A percentile compares a stretch with the other conserved stretches of the same genome.
Evolutionary conservation across 2,888 invertebrate genomes (phyloP).

Genomic region (Phanerotoma sp.): DNA sequence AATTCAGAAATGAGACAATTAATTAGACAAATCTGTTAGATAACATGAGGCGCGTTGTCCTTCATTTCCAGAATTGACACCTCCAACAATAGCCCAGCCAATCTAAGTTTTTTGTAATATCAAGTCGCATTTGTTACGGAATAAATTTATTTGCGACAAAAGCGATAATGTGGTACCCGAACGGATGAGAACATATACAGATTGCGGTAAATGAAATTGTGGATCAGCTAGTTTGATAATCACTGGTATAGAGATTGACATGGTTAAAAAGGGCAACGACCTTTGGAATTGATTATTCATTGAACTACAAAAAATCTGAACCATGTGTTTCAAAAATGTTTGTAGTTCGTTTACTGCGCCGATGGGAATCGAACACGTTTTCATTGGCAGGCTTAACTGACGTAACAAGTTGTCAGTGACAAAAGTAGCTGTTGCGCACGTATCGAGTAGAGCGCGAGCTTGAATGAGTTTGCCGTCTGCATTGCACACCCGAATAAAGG

Average conservation of each 20-base stretch:
- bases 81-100: conserved; percentile 31
- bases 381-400: not conserved
- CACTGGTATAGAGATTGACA: not conserved
- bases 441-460: conserved; percentile 20
- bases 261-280: not conserved
- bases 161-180: conserved; percentile 16
- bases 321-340: conserved; percentile 12
- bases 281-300: conserved; percentile 4
- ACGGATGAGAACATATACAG: conserved; percentile 10
- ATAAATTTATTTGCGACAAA: conserved; percentile 16
- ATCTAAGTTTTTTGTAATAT: conserved; percentile 29
- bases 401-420: conserved; percentile 3
- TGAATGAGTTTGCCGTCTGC: conserved; percentile 4
- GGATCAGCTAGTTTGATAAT: conserved; percentile 11
- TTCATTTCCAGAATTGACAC: not conserved
- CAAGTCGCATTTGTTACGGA: conserved; percentile 10
- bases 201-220: conserved; percentile 15
- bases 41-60: not conserved
- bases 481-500: conserved; percentile 6
- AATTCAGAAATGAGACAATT: too few relatives aligned
- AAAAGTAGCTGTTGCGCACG: conserved; percentile 13
- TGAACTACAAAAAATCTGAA: not conserved
- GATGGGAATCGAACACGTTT: conserved; percentile 4
- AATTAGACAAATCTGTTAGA: not conserved
- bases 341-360: conserved; percentile 10